phyloP scores from a whole-genome alignment of 2,888 invertebrate genomes.

The Ecdyonurus torrentis region DNA sequence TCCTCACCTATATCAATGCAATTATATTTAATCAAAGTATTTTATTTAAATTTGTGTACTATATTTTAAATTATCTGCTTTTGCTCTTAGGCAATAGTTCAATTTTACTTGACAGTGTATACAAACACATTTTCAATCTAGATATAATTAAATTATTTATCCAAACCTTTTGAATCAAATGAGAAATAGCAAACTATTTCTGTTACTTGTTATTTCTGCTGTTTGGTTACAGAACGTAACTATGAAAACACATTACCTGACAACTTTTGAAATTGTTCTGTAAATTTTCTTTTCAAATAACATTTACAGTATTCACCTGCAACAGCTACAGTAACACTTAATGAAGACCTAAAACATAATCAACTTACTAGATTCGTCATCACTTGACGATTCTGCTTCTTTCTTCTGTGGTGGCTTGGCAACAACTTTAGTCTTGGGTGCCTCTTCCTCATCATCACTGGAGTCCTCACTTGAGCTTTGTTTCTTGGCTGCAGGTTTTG shows the following conservation, averaged over 20 bases:
- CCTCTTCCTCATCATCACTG: constrained; percentile 12
- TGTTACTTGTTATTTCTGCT: not conserved
- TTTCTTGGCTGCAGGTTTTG: too few species aligned
- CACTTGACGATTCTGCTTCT: constrained; percentile 23
- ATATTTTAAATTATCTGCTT: too few species aligned
- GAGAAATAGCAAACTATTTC: too few species aligned
- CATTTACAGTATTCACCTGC: too few species aligned
- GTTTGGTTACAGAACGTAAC: not conserved
- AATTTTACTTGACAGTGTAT: too few species aligned
- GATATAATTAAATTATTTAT: not conserved
- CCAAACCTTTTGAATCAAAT: not conserved
- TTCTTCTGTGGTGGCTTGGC: constrained; percentile 13
- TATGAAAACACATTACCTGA: too few species aligned
- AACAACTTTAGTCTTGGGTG: constrained; percentile 1
- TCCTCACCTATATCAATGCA: constrained; percentile 15
- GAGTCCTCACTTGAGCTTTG: constrained; percentile 13
- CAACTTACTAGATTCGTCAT: constrained; percentile 18
- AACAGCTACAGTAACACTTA: too few species aligned
- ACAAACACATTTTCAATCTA: not conserved
- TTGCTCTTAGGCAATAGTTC: too few species aligned
- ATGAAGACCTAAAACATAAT: not conserved
- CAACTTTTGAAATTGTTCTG: too few species aligned
- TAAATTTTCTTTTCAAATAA: too few species aligned
- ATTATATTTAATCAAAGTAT: too few species aligned
- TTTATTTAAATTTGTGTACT: too few species aligned